These are phyloP conservation scores for Melieria crassipennis DNA, from an alignment of 2,888 invertebrate genomes.

Conservation along the genomic window DNA sequence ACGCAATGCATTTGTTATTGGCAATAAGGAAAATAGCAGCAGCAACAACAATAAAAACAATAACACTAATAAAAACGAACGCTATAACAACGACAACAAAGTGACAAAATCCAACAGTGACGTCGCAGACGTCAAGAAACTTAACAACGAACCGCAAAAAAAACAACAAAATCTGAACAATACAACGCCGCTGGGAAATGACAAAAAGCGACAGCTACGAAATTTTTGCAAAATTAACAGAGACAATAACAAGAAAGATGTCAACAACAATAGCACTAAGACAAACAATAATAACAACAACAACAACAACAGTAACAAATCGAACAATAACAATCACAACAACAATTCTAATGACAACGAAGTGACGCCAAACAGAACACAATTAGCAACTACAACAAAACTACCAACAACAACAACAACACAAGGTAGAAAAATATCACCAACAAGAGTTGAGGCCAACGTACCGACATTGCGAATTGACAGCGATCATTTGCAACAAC, in stretches of 20 bases:
- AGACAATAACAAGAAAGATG: conserved; percentile 26
- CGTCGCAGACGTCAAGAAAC: no score
- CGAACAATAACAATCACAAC: conserved; percentile 35
- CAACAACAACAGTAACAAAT: conserved; percentile 33
- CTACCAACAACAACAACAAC: conserved; percentile 43
- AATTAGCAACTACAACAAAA: conserved; percentile 16
- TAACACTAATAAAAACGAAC: background rate
- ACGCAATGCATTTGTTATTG: background rate
- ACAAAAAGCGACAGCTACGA: background rate
- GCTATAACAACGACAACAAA: conserved; percentile 16
- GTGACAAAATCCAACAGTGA: no score
- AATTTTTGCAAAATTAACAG: conserved; percentile 12
- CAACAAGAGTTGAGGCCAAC: conserved; percentile 8
- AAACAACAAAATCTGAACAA: no score
- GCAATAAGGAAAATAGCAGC: background rate
- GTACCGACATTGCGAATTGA: no score
- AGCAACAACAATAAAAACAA: background rate
- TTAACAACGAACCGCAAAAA: no score
- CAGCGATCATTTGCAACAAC: conserved; percentile 27
- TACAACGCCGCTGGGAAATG: no score
- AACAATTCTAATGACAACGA: conserved; percentile 43
- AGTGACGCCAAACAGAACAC: conserved; percentile 50
- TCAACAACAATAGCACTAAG: conserved; percentile 37
- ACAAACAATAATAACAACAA: conserved; percentile 36
- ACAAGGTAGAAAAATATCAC: conserved; percentile 30